phyloP scores from a whole-genome alignment of 1,140 invertebrate species.

The Pomacea maculata region DNA sequence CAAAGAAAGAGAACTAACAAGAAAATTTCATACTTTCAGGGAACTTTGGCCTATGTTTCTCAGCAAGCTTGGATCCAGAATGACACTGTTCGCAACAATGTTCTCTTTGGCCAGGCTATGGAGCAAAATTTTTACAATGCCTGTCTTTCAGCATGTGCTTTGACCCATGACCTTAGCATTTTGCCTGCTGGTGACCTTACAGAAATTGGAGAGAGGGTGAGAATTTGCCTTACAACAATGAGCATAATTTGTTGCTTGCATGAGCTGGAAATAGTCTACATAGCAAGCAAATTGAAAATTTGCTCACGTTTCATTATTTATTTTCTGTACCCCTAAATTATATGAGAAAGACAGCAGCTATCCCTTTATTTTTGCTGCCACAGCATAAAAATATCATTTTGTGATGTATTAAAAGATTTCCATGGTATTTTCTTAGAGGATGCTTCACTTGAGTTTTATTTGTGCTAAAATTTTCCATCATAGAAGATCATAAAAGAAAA shows the following conservation, averaged over 20 bases:
- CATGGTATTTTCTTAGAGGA: too few relatives aligned
- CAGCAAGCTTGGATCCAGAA: slow-evolving; percentile 80
- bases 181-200: slow-evolving; percentile 76
- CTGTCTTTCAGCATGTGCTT: slow-evolving; percentile 68
- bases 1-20: neutral
- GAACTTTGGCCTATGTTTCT: slow-evolving; percentile 75
- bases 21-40: slow-evolving; percentile 35
- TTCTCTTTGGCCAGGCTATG: slow-evolving; percentile 70
- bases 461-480: too few relatives aligned
- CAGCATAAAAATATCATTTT: neutral
- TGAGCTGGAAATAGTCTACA: neutral
- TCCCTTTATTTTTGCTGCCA: neutral
- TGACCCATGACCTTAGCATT: slow-evolving; percentile 77
- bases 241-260: neutral
- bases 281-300: neutral
- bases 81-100: slow-evolving; percentile 74
- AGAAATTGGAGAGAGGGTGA: slow-evolving; percentile 64
- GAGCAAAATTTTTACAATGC: slow-evolving; percentile 61
- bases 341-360: too few relatives aligned
- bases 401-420: too few relatives aligned
- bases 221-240: neutral
- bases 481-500: too few relatives aligned
- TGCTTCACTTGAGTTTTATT: too few relatives aligned
- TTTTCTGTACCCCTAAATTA: neutral
- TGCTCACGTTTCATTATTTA: neutral